Evolutionary conservation across 2,797 vertebrate species (phyloP).

Genomic region (Dendrocincla fuliginosa): DNA sequence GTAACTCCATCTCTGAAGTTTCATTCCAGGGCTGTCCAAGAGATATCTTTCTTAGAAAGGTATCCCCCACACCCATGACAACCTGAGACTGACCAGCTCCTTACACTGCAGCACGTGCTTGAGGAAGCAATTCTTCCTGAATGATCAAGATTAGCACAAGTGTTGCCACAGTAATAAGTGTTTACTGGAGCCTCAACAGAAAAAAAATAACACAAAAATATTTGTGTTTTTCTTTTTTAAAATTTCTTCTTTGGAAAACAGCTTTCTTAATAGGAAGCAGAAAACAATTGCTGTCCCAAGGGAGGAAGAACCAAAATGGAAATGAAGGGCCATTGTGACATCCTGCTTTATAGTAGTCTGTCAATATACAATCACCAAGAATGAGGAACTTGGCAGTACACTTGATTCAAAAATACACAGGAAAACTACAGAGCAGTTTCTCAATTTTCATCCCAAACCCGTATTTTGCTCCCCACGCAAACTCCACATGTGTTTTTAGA

Average conservation of each 20-base stretch:
- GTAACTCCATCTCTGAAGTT: not conserved
- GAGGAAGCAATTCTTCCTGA: conserved; percentile 13
- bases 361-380: conserved; percentile 33
- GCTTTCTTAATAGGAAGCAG: conserved; percentile 51
- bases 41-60: not conserved
- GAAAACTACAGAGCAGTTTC: not conserved
- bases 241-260: not conserved
- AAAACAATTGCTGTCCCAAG: conserved; percentile 57
- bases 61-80: not conserved
- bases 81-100: not conserved
- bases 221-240: not conserved
- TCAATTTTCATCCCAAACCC: not conserved
- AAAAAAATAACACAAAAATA: conserved; percentile 25
- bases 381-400: conserved; percentile 15
- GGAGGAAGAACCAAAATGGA: conserved; percentile 60
- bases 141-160: not conserved
- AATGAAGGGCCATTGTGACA: conserved; percentile 50
- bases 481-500: not conserved
- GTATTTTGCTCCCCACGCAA: not conserved
- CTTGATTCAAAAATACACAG: not conserved
- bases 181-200: not conserved
- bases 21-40: not conserved
- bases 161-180: not conserved
- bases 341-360: conserved; percentile 38
- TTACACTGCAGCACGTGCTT: not conserved